Conservation (phyloP, 2,888 invertebrate species). For the Leptopilina myrica region DNA sequence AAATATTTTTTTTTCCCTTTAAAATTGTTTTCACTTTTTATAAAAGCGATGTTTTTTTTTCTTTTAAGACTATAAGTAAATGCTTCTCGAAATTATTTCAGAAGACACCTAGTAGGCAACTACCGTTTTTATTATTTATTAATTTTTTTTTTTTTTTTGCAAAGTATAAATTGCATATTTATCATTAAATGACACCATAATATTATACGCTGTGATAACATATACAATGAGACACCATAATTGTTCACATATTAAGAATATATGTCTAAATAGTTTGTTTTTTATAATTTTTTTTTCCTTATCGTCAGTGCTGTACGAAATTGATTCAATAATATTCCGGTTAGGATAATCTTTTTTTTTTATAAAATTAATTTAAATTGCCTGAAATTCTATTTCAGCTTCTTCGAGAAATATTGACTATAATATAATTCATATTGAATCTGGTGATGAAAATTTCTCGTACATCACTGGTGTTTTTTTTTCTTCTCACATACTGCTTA, state of each 20-base stretch:
- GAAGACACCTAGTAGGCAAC: constrained; percentile 67
- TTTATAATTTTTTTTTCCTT: constrained; percentile 55
- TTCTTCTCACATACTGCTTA: constrained; percentile 48
- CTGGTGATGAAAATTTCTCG: constrained; percentile 52
- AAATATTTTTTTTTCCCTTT: constrained; percentile 37
- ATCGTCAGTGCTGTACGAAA: constrained; percentile 64
- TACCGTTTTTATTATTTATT: constrained; percentile 43
- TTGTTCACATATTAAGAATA: constrained; percentile 72
- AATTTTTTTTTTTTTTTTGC: constrained; percentile 47
- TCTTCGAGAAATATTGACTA: constrained; percentile 10
- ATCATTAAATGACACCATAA: constrained; percentile 67
- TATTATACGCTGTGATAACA: constrained; percentile 69
- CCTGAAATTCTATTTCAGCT: neutral
- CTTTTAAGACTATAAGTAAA: constrained; percentile 11
- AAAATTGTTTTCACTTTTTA: constrained; percentile 43
- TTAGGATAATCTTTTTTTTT: neutral
- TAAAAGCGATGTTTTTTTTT: neutral
- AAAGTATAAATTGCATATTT: constrained; percentile 62
- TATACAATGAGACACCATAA: constrained; percentile 71
- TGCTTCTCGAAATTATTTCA: constrained; percentile 56
- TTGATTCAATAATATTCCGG: constrained; percentile 47
- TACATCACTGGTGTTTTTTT: constrained; percentile 58
- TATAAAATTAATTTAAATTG: constrained; percentile 17
- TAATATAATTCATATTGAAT: constrained; percentile 12
- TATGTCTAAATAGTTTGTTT: constrained; percentile 65